Evolutionary conservation across 2,888 invertebrate genomes (phyloP), one percentile per base, ranked within the genome.

Genomic region (Eupithecia vulgata): DNA sequence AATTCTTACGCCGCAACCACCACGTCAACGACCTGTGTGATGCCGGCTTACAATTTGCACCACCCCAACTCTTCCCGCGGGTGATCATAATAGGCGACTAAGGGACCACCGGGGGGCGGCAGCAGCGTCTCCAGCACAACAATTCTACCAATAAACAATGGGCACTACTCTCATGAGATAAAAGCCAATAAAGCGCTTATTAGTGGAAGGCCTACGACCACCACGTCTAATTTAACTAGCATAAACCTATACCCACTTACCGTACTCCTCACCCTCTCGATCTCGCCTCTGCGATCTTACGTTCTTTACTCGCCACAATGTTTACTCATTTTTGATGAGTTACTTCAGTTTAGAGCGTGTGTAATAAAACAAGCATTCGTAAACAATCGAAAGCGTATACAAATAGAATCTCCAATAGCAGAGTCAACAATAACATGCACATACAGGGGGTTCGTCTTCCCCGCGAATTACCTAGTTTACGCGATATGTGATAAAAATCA

Each of bases 321-420:
- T 21, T 10, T 21, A 52, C 21, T 52, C 21, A 10, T 52, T 10
- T 21, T 52, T 52, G 52, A 52, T 8, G 52, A 10, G 21, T 52
- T 52, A 52, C 52, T 52, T 52, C 21, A 21, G 52, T 21, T 52
- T 52, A 52, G 52, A 21, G n/a, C 4, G 52, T 5, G 21, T 10
- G 21, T 52, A 21, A 52, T 52, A 52, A 52, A 52, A 52, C 52
- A 52, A 52, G 52, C 21, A 52, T 52, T n/a, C 52, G 52, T 52
- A 52, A 52, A 52, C 52, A 52, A 52, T 21, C 21, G 10, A 21
- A 21, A 52, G 52, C 52, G 52, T 21, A 52, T 21, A 52, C 21
- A 52, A 52, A 52, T 21, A 52, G 10, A 52, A 52, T 52, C 21
- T 52, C 21, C 10, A 52, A 52, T 52, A 52, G 10, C 52, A 21